These are phyloP conservation scores for Eilema sororculum DNA, from an alignment of 2,888 invertebrate species.

Conservation along the genomic window DNA sequence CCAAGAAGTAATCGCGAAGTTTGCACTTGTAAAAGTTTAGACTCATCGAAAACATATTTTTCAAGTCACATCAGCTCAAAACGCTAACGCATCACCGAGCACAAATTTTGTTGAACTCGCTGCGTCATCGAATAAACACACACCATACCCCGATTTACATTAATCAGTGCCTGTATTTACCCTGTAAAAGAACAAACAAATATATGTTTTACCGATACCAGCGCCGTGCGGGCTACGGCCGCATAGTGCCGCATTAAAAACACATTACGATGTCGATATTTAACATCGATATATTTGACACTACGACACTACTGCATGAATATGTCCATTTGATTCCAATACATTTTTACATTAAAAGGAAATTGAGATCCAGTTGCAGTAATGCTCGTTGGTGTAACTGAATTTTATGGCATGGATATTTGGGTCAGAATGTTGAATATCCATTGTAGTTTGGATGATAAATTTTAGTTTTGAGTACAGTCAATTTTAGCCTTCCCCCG, in stretches of 20 bases:
- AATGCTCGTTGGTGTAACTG: not conserved
- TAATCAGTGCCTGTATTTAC: conserved; percentile 26
- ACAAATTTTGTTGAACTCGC: not conserved
- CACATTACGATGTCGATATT: conserved; percentile 65
- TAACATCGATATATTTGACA: conserved; percentile 55
- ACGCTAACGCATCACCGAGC: not conserved
- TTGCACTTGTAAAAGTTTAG: not conserved
- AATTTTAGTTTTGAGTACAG: not conserved
- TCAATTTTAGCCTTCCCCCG: too few species aligned
- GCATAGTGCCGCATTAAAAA: conserved; percentile 68
- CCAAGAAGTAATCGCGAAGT: conserved; percentile 1
- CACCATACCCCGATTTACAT: conserved; percentile 4
- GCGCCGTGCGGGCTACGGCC: conserved; percentile 40
- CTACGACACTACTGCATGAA: conserved; percentile 48
- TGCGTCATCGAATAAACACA: conserved; percentile 1
- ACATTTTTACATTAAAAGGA: conserved; percentile 50
- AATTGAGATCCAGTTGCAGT: conserved; percentile 44
- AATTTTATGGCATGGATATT: conserved; percentile 3
- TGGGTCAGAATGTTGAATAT: not conserved
- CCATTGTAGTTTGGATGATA: not conserved
- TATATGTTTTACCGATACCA: conserved; percentile 37
- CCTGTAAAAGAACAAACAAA: conserved; percentile 38
- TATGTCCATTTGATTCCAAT: conserved; percentile 50
- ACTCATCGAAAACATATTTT: not conserved
- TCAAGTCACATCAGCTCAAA: conserved; percentile 1